Evolutionary conservation across 2,113 vertebrate genomes (phyloP), one percentile per base, ranked within the genome.

Genomic region (Nanorana parkeri): DNA sequence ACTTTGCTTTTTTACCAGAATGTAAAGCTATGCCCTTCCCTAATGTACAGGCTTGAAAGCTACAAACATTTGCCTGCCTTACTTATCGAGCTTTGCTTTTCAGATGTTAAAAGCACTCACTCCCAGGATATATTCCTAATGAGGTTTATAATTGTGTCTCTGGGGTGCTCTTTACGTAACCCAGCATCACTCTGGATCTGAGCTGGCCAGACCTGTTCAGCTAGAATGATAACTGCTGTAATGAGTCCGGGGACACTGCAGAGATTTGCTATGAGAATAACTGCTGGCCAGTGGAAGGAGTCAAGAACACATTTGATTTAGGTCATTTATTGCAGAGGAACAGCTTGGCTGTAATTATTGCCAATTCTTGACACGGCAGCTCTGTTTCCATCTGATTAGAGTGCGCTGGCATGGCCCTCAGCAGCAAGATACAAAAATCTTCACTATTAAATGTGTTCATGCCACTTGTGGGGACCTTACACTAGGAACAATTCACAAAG

Each of bases 131-230:
- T 81, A 72, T 86, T 86, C 85, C 0, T 83, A 78, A 11, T 77
- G 24, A 58, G 60, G 71, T 86, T 24, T 83, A 24, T 67, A 61
- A 86, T 86, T 54, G 69, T 83, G 85, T 86, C 82, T 69, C 85
- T 77, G 73, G 83, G 90, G 84, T 72, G 72, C 85, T 84, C 86
- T 88, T 85, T 78, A 77, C 82, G 19, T 84, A 80, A 64, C 81
- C 87, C 78, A 67, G 88, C 83, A 87, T 56, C 78, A 76, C 83
- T 80, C 77, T 80, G 3, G 16, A 80, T 81, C 19, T 21, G 7
- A 83, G 63, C 51, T 67, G 86, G 84, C 84, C 87, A 87, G 0
- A 85, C 61, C 1, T 63, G 66, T 81, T 71, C 56, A 85, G 2
- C 65, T 78, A 86, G 85, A 84, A 88, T 84, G 87, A 83, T 69